These are phyloP conservation scores for Rhamphomyia laevipes DNA, from an alignment of 2,888 invertebrate species.

Conservation along the genomic window DNA sequence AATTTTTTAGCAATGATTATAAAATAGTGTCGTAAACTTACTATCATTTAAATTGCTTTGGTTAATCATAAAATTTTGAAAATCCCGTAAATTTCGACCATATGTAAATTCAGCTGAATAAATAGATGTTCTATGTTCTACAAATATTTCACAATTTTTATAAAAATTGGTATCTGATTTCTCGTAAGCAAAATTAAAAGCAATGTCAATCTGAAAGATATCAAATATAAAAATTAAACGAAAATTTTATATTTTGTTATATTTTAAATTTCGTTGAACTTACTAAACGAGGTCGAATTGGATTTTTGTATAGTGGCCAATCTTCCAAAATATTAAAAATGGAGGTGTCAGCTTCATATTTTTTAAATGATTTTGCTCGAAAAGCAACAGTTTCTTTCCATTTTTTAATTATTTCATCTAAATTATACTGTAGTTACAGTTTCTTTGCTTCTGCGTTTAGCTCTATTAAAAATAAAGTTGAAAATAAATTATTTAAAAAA, in stretches of 20 bases:
- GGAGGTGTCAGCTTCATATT: background rate
- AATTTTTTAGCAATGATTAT: background rate
- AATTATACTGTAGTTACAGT: background rate
- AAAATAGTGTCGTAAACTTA: background rate
- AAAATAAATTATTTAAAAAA: background rate
- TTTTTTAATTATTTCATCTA: background rate
- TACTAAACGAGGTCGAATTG: background rate
- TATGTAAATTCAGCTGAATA: background rate
- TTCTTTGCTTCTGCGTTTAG: background rate
- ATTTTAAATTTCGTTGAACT: background rate
- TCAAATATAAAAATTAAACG: background rate
- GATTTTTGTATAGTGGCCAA: background rate
- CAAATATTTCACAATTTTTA: background rate
- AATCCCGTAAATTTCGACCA: background rate
- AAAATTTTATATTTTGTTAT: background rate
- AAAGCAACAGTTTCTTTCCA: background rate
- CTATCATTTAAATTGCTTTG: background rate
- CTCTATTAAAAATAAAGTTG: background rate
- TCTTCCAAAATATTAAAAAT: background rate
- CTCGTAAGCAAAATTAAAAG: background rate
- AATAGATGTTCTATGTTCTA: background rate
- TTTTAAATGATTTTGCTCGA: background rate
- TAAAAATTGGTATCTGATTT: background rate
- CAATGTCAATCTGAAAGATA: background rate
- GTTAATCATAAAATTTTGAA: background rate